Evolutionary conservation across 2,888 invertebrate genomes (phyloP), one percentile per base, ranked within the genome.

Genomic region (Saturnia pavonia): DNA sequence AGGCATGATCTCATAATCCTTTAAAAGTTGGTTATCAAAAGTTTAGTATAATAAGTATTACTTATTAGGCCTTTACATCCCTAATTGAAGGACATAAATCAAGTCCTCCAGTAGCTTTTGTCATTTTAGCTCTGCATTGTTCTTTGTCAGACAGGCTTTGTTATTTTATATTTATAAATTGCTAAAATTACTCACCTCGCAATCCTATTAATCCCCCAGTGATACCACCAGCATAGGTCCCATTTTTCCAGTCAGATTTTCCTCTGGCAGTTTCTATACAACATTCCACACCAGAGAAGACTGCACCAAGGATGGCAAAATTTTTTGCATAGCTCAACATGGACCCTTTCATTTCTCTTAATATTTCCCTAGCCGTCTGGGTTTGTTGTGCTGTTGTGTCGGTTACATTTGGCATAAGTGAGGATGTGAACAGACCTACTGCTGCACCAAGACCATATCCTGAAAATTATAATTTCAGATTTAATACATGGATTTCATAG

Each of bases 271-370:
- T 96, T 95, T 99, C 99, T 82, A 99, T 97, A 34, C 96, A 95
- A 87, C 99, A 99, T 92, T 99, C 99, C 14, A 99, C 96, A 0
- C 96, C 97, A 9, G 99, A 97, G 93, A 99, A 99, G 75, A 99
- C 96, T 11, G 97, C 96, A 71, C 99, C 99, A 77, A 99, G 96
- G 65, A 99, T 95, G 0, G 99, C 99, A 94, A 99, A 99, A 90
- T 99, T 99, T 90, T 99, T 99, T 0, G 98, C 99, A 88, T 99
- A 99, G 71, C 98, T 96, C 72, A 98, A 91, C 76, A 99, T 98
- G 0, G 99, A 96, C 0, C 95, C 94, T 86, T 97, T 97, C 98
- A 99, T 99, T 90, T 99, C 99, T 71, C 96, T 94, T 71, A 99
- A 95, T 54, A 99, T 97, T 91, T 98, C 97, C 80, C 96, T 94